Base-by-base conservation (phyloP, 1,140 invertebrate species). In the Sipha flava region DNA sequence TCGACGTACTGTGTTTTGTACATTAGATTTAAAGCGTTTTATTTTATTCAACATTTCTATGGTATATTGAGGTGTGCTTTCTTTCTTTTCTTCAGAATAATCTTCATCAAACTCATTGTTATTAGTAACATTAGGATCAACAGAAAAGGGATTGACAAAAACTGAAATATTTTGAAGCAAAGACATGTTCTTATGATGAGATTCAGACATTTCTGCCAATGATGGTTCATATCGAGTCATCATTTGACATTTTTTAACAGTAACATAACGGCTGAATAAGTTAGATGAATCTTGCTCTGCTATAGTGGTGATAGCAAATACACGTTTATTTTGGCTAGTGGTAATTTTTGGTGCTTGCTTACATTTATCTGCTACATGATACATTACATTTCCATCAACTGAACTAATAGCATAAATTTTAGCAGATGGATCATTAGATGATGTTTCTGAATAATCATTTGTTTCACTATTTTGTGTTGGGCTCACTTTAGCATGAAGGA, bases 381-480 rank as follows among this genome's bases (percentile, higher is more conserved):
- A 95, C 82, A 93, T 93, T 1, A 95, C 90, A 83, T 94, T 94
- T 1, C 94, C 94, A 82, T 94, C 92, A 29, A 93, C 92, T 59
- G 91, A 94, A 83, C 93, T 95, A 47, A 95, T 94, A 2, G 94
- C 94, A 84, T 92, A 94, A 12, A 95, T 92, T 84, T 93, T 91
- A 0, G 90, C 88, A 18, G 18, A 80, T 16, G 77, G 64, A 37
- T 82, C 80, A 43, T 43, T 80, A n/a, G 37, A 43, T 34, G 40
- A 49, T n/a, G 45, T 26, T 31, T 68, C 66, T 7, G 45, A 52
- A 68, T 80, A 49, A 37, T 80, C 80, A 64, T 68, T 23, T 16
- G 52, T 29, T 4, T 81, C 80, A 29, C 45, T 70, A 52, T 91
- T 89, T 52, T 92, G 87, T 57, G 73, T 57, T 0, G 73, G 52